phyloP scores from a whole-genome alignment of 23 tunicate genomes.

The Trididemnum clinides region DNA sequence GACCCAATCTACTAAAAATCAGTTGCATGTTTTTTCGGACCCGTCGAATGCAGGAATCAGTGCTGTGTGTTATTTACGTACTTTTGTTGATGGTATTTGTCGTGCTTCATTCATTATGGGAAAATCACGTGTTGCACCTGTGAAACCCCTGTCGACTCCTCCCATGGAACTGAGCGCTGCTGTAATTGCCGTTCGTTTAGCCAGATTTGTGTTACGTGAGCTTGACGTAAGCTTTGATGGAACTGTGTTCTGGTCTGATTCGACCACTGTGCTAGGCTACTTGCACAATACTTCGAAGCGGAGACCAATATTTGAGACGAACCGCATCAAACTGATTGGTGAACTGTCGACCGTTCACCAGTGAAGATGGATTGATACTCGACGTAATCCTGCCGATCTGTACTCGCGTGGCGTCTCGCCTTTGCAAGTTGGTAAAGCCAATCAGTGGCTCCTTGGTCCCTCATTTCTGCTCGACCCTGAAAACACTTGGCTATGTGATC shows the following conservation, averaged over 20 bases:
- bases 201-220: not conserved
- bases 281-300: conserved; percentile 2
- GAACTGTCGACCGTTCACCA: not conserved
- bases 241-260: not conserved
- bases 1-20: not conserved
- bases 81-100: not conserved
- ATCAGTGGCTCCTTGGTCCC: not conserved
- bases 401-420: conserved; percentile 20
- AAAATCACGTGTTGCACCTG: conserved; percentile 6
- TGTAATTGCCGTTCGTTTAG: conserved; percentile 9
- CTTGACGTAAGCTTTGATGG: not conserved
- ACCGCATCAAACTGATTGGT: not conserved
- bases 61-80: conserved; percentile 2
- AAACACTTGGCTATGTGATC: too few relatives aligned
- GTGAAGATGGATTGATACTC: not conserved
- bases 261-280: conserved; percentile 6
- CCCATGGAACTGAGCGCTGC: not conserved
- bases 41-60: not conserved
- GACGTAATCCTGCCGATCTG: not conserved
- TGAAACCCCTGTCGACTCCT: not conserved
- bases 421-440: not conserved
- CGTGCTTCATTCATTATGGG: not conserved
- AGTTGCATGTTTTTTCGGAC: conserved; percentile 15
- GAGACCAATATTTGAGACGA: not conserved
- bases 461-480: not conserved